Evolutionary conservation across 2,888 invertebrate genomes (phyloP).

Genomic region (Metellina segmentata): DNA sequence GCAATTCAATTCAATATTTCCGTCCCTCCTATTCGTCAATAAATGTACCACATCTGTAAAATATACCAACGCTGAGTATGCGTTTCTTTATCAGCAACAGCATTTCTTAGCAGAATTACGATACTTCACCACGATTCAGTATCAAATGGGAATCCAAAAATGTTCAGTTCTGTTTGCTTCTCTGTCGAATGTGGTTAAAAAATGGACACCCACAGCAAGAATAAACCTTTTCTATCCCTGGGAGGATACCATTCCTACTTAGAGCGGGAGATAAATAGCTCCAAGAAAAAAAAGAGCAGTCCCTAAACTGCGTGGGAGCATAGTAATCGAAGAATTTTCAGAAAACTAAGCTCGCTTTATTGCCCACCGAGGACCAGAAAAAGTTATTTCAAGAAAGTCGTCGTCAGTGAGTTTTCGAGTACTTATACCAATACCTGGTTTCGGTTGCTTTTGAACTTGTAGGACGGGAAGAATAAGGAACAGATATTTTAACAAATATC

Average conservation of each 20-base stretch:
- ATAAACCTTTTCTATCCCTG: background rate
- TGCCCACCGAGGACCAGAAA: conserved; percentile 11
- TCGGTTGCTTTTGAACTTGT: background rate
- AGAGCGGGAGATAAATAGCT: background rate
- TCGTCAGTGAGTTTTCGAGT: conserved; percentile 27
- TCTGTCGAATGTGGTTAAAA: too few relatives aligned
- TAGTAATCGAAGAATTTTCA: conserved; percentile 49
- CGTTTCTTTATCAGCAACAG: too few relatives aligned
- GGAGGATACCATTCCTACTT: background rate
- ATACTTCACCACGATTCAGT: too few relatives aligned
- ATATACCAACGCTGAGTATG: too few relatives aligned
- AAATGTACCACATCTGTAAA: too few relatives aligned
- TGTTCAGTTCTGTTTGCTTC: too few relatives aligned
- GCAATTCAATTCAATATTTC: too few relatives aligned
- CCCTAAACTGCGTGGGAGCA: conserved; percentile 28
- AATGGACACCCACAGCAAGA: background rate
- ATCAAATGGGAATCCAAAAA: too few relatives aligned
- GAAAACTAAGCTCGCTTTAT: conserved; percentile 33
- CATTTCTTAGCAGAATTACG: too few relatives aligned
- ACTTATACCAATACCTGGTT: background rate
- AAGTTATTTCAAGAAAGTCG: conserved; percentile 22
- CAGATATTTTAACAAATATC: conserved; percentile 18
- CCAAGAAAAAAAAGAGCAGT: background rate
- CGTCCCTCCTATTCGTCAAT: too few relatives aligned
- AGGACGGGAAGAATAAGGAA: background rate